Percentiles rank a stretch among this genome's conserved stretches.
phyloP scores from a whole-genome alignment of 2,797 vertebrate genomes.

The Rhynchotus rufescens region DNA sequence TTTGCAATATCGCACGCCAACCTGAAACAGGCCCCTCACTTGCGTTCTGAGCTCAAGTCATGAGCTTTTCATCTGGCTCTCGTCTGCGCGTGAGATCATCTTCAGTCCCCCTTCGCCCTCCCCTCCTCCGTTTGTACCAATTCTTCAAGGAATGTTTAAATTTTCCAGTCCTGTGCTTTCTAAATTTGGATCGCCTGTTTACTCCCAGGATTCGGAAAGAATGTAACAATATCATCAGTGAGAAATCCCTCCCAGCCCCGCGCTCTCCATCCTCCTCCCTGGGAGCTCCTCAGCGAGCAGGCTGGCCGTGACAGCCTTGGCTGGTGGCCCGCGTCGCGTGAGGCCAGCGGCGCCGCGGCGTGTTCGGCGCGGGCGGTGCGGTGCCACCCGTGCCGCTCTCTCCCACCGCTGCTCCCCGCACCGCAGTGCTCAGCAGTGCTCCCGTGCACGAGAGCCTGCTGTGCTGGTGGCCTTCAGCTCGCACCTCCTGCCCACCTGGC shows the following conservation, averaged over 20 bases:
- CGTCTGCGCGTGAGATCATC: constrained; percentile 62
- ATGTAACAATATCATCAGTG: constrained; percentile 69
- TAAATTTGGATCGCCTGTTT: constrained; percentile 77
- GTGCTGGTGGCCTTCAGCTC: background rate
- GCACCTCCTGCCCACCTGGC: background rate
- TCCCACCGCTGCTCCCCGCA: background rate
- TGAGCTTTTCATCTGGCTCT: constrained; percentile 72
- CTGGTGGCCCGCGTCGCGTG: background rate
- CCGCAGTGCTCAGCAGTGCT: background rate
- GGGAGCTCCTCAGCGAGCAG: background rate
- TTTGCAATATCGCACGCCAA: background rate
- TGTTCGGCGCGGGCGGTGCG: background rate
- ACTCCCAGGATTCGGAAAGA: constrained; percentile 78
- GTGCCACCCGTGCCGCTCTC: too few relatives aligned
- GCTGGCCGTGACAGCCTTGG: background rate
- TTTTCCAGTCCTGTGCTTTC: constrained; percentile 77
- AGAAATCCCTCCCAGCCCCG: constrained; percentile 58
- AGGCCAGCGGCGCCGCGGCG: accelerated
- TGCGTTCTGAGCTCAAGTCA: constrained; percentile 37
- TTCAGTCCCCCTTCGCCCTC: background rate
- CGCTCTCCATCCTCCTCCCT: background rate
- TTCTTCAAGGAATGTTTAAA: constrained; percentile 76
- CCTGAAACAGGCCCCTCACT: constrained; percentile 66
- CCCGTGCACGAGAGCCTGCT: background rate
- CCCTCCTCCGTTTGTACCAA: constrained; percentile 48